Conservation (phyloP, 2,113 vertebrate genomes). For the Melanerpes aurifrons region DNA sequence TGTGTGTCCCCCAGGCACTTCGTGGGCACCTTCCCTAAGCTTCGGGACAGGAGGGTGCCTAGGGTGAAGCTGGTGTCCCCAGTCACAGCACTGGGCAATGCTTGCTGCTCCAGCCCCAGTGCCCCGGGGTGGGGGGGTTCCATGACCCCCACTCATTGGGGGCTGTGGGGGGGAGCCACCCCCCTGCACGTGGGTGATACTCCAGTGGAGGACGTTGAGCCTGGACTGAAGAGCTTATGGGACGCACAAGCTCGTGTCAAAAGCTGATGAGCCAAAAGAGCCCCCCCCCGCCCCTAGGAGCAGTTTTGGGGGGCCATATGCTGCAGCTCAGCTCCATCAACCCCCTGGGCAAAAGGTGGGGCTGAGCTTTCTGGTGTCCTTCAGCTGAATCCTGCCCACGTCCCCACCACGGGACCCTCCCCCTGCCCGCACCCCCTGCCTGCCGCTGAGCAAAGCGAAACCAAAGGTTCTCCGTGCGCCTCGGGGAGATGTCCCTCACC, state of each 20-base stretch:
- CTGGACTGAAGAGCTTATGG: accelerated
- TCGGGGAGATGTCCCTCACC: background rate
- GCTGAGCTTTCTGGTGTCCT: background rate
- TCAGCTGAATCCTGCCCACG: background rate
- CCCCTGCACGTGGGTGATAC: accelerated
- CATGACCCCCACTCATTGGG: accelerated
- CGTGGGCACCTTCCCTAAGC: background rate
- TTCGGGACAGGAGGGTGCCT: background rate
- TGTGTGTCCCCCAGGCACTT: accelerated
- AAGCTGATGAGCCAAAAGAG: accelerated
- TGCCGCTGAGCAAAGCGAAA: background rate
- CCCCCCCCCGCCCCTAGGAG: background rate
- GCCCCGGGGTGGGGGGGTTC: accelerated
- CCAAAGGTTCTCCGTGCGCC: slow-evolving; percentile 59
- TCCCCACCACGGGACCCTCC: accelerated
- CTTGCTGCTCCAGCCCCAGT: background rate
- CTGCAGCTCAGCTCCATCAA: background rate
- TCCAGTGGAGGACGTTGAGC: accelerated
- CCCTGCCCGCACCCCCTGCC: background rate
- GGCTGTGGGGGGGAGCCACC: background rate
- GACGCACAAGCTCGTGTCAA: accelerated
- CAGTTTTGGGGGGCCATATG: accelerated
- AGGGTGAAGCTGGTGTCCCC: background rate
- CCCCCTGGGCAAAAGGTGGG: background rate
- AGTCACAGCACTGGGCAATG: background rate